Evolutionary conservation across 2,797 vertebrate genomes (phyloP), one percentile per base, ranked within the genome.

Genomic region (Spinus pinus): DNA sequence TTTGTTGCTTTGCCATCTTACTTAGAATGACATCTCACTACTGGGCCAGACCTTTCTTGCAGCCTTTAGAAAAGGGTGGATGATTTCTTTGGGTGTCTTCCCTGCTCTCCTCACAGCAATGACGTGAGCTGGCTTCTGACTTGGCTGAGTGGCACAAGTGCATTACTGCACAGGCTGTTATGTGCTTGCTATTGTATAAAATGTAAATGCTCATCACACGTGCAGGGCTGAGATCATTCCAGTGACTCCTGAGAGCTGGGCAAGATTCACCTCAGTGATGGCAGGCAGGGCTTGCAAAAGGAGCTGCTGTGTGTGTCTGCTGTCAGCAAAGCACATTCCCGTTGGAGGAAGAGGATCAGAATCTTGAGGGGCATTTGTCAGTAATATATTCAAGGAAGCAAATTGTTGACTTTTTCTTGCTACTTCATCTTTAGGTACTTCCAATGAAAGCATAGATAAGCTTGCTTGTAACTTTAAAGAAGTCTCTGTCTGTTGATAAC

Each of bases 391-490:
- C 49, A 58, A 56, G 90, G 73, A 95, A 95, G 33, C 50, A 81
- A 51, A 62, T 47, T 51, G 82, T 86, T 96, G 82, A 25, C 70
- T 90, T 93, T 85, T 90, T 72, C 58, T 88, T 73, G 31, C 51
- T 86, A 7, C 33, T 88, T 85, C 66, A 74, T 80, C 53, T 87
- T 88, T 24, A 74, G 81, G 75, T 81, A 15, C 61, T 82, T 82
- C 37, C 44, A 71, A 1, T 54, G 81, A 80, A 92, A 74, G 57
- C 42, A 20, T 11, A 72, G 91, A 79, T 95, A 93, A 95, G 75
- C 65, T 56, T 58, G 44, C 74, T 78, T 37, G 15, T 69, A 39
- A 69, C 58, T 83, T 66, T 72, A 35, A 74, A 83, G 57, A 74
- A 51, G 46, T 81, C 49, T 61, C 89, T 2, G 2, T 78, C 42